Base-by-base conservation (phyloP, 2,888 invertebrate species). In the Stictocephala bisonia region DNA sequence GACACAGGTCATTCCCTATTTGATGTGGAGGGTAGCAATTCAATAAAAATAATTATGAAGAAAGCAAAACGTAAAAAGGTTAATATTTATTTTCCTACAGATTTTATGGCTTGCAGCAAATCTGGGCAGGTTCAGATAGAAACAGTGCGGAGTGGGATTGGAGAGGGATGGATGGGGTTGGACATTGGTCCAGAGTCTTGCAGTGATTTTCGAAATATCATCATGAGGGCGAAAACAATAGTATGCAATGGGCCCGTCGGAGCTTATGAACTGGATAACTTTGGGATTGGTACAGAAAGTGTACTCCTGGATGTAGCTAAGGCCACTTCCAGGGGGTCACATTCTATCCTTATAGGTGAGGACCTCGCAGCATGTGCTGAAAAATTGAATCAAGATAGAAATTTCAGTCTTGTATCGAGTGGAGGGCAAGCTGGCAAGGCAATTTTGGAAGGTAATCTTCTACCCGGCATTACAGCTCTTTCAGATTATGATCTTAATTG, bases 251-350 rank as follows among this genome's bases (percentile, higher is more conserved):
- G 60, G 4, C 60, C 60, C 3, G 40, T 41, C 4, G 60, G 60
- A 40, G 60, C 60, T 2, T 60, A 60, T 13, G 60, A 60, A 31
- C n/a, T 60, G 40, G 60, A 60, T n/a, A 29, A 60, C 24, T 60
- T 60, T 40, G 18, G 18, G 24, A 31, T 41, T n/a, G 60, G 60
- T 2, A 40, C 60, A 20, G 40, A 60, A 24, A 31, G 60, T 40
- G 35, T 60, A 26, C 40, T 60, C 18, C 26, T 60, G 20, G 60
- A 60, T 24, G 15, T 60, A 1, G 60, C 40, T 15, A 60, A 35
- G 24, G 60, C 60, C 2, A 60, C 60, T 6, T 35, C 40, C 1
- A 35, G 60, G 22, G 60, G 60, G 24, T 22, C 60, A 24, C 35
- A 22, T 11, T 22, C 40, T 60, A 40, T 60, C 2, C 11, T 60